Evolutionary conservation across 2,888 invertebrate genomes (phyloP).

Genomic region (Cataglyphis rosenhaueri): DNA sequence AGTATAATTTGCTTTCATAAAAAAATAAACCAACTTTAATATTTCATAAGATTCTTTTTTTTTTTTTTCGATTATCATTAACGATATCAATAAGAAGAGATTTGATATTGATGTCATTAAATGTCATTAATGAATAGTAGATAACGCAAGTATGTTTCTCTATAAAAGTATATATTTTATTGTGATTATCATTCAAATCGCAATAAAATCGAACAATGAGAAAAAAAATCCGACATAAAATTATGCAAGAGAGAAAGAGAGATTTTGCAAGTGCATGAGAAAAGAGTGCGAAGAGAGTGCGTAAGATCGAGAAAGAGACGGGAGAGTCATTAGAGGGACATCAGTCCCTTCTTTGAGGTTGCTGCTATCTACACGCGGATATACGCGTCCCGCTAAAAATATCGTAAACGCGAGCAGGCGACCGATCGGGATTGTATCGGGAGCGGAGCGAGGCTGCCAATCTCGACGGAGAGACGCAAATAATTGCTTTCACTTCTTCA

Average conservation of each 20-base stretch:
- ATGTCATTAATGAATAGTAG: background rate
- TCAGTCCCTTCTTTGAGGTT: background rate
- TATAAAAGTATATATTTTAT: background rate
- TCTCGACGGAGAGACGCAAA: background rate
- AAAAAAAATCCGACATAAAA: background rate
- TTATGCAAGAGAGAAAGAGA: background rate
- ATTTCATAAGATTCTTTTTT: background rate
- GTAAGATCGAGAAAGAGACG: background rate
- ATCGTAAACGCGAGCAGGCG: slow-evolving; percentile 67
- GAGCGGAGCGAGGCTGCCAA: slow-evolving; percentile 49
- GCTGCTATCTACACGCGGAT: slow-evolving; percentile 60
- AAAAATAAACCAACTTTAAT: background rate
- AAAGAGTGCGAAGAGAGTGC: background rate
- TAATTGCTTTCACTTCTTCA: slow-evolving; percentile 19
- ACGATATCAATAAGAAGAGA: too few species aligned
- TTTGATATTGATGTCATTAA: too few species aligned
- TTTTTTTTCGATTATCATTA: background rate
- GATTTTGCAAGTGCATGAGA: background rate
- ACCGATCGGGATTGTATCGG: slow-evolving; percentile 70
- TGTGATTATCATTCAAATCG: background rate
- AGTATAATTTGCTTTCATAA: background rate
- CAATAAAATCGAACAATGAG: background rate
- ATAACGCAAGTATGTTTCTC: background rate
- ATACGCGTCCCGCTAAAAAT: slow-evolving; percentile 79
- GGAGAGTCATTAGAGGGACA: background rate